Evolutionary conservation across 2,888 invertebrate genomes (phyloP).

Genomic region (Erpobdella octoculata): DNA sequence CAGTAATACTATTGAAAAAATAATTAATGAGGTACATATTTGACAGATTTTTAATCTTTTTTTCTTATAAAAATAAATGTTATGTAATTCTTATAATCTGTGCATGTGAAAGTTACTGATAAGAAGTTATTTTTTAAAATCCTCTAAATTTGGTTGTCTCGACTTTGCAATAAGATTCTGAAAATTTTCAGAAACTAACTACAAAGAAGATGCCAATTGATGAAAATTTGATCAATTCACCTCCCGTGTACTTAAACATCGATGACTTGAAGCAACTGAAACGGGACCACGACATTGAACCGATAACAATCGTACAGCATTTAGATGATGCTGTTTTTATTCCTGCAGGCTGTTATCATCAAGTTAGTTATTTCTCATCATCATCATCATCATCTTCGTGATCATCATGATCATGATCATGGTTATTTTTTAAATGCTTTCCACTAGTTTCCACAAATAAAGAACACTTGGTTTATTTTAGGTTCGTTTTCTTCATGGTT

Average conservation of each 20-base stretch:
- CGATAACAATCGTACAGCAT: not conserved
- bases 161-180: not conserved
- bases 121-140: too few species aligned
- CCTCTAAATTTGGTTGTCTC: too few species aligned
- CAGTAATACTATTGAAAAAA: not conserved
- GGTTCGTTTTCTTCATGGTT: not conserved
- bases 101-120: too few species aligned
- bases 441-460: too few species aligned
- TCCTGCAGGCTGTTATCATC: constrained; percentile 3
- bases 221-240: not conserved
- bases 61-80: too few species aligned
- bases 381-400: not conserved
- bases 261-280: not conserved
- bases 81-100: too few species aligned
- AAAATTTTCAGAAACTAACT: not conserved
- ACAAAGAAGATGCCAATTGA: not conserved
- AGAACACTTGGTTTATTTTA: not conserved
- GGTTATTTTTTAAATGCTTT: too few species aligned
- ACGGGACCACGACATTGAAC: constrained; percentile 3
- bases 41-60: too few species aligned
- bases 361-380: not conserved
- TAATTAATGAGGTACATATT: not conserved
- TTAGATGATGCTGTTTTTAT: constrained; percentile 10
- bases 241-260: not conserved
- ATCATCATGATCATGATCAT: not conserved